Evolutionary conservation across 2,888 invertebrate genomes (phyloP), one percentile per base, ranked within the genome.

Genomic region (Cosmia pyralina): DNA sequence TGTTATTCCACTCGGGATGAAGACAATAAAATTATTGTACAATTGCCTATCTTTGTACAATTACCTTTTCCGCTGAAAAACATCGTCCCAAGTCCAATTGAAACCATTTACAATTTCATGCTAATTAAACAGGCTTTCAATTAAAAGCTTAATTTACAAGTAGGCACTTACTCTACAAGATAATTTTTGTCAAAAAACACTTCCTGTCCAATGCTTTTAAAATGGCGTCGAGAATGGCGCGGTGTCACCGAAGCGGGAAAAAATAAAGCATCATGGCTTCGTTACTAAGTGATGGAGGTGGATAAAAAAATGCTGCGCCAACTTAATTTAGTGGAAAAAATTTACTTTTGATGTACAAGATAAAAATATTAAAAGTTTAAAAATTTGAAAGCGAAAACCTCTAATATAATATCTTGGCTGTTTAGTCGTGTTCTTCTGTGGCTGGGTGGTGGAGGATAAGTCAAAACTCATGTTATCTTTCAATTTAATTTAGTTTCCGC

Each of bases 171-270:
- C 50, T 67, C 84, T 86, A 85, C 81, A 74, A 86, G 87, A 88
- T 90, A 90, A 91, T 91, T 89, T 86, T 85, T 83, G 87, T 79
- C 79, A 80, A 82, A 74, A 84, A 84, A 86, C 81, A 81, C 81
- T 88, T 88, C 85, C 87, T 85, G 80, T 83, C 83, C 77, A 75
- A 79, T 77, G 83, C 82, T 86, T 85, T 87, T 84, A 87, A 88
- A 85, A 85, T 84, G 86, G 87, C 80, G 82, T 58, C 75, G 63
- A 81, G 85, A 87, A 88, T 84, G 86, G 83, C 82, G 85, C 65
- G 64, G 70, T 85, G 83, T 83, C 81, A 75, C 80, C 53, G 73
- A 82, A 72, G 75, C 74, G 74, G 71, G 75, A 83, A 83, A 81
- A 84, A 78, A 86, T 69, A 81, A 75, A 78, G 75, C 77, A 74